phyloP scores from a whole-genome alignment of 2,888 invertebrate species.

The Lordiphosa andalusiaca region DNA sequence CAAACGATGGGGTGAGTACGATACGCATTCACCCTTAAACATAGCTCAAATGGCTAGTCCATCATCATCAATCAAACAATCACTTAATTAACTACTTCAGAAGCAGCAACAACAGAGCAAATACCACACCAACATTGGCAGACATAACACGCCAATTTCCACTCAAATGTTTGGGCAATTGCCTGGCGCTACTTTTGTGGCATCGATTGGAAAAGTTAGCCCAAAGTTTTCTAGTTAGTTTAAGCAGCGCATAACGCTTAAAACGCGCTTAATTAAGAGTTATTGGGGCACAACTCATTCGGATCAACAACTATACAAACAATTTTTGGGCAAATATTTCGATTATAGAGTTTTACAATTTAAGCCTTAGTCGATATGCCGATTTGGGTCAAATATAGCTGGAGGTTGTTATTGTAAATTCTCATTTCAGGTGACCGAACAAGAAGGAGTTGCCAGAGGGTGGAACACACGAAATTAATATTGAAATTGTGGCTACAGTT shows the following conservation, averaged over 20 bases:
- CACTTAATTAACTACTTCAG: slow-evolving; percentile 69
- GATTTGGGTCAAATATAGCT: slow-evolving; percentile 23
- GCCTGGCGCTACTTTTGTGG: slow-evolving; percentile 40
- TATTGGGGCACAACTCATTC: slow-evolving; percentile 25
- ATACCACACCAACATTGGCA: too few species aligned
- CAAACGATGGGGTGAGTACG: slow-evolving; percentile 1
- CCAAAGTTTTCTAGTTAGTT: slow-evolving; percentile 18
- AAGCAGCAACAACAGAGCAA: slow-evolving; percentile 16
- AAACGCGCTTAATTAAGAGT: slow-evolving; percentile 48
- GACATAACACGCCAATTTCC: slow-evolving; percentile 40
- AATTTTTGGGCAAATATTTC: slow-evolving; percentile 38
- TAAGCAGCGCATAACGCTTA: slow-evolving; percentile 32
- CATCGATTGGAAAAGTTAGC: slow-evolving; percentile 56
- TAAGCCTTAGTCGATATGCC: slow-evolving; percentile 29
- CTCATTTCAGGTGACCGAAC: slow-evolving; percentile 13
- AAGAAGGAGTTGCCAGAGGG: neutral
- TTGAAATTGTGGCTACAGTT: slow-evolving; percentile 51
- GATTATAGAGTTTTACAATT: slow-evolving; percentile 40
- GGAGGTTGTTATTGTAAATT: slow-evolving; percentile 26
- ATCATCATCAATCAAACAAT: slow-evolving; percentile 65
- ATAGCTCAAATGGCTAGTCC: slow-evolving; percentile 10
- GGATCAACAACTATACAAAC: slow-evolving; percentile 16
- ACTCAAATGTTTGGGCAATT: slow-evolving; percentile 38
- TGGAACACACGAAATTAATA: slow-evolving; percentile 30
- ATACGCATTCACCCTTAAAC: neutral